Conservation (phyloP, 2,113 vertebrate genomes). For the Lipophrys pholis region DNA sequence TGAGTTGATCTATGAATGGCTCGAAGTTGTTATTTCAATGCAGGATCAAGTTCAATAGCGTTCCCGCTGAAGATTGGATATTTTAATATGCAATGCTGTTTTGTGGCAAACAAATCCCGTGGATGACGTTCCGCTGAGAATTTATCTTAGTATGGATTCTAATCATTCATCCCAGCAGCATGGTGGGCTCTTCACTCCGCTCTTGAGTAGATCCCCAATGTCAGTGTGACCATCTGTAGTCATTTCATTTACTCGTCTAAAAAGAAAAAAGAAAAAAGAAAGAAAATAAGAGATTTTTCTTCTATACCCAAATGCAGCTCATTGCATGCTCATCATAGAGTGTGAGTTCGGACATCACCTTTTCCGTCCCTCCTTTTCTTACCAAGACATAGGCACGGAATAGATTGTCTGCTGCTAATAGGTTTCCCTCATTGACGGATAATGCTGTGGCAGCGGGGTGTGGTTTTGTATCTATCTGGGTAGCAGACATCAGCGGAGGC, state of each 20-base stretch:
- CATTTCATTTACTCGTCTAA: conserved; percentile 29
- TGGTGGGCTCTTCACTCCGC: conserved; percentile 17
- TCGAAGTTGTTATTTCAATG: conserved; percentile 1
- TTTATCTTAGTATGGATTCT: conserved; percentile 12
- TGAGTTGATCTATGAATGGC: not conserved
- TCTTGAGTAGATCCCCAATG: conserved; percentile 30
- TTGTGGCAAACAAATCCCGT: not conserved
- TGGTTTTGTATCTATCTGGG: conserved; percentile 48
- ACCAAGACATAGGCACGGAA: conserved; percentile 10
- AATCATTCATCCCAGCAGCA: conserved; percentile 27
- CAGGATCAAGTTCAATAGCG: conserved; percentile 1
- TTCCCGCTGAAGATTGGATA: not conserved
- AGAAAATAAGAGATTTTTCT: too few relatives aligned
- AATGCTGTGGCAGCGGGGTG: conserved; percentile 6
- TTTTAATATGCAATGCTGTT: conserved; percentile 18
- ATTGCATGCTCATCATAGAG: not conserved
- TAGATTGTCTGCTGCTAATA: conserved; percentile 37
- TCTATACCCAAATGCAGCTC: too few relatives aligned
- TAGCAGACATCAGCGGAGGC: conserved; percentile 33
- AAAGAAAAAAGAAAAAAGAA: not conserved
- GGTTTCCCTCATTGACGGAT: too few relatives aligned
- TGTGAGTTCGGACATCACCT: not conserved
- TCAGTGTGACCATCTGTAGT: conserved; percentile 36
- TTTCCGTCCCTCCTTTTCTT: not conserved
- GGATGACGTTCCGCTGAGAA: conserved; percentile 12